phyloP scores from a whole-genome alignment of 2,888 invertebrate genomes.

The Cabera pusaria region DNA sequence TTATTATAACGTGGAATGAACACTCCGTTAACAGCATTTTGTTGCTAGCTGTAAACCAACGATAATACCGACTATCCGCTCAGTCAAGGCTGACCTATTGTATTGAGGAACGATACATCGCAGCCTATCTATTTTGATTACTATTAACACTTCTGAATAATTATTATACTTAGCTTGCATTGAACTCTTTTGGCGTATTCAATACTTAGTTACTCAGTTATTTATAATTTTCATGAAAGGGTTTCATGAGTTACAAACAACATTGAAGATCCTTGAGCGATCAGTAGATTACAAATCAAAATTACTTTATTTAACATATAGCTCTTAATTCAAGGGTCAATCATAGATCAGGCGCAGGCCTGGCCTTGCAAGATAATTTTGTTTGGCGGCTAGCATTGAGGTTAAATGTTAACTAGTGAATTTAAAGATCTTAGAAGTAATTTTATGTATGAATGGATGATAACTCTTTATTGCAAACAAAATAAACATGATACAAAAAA shows the following conservation, averaged over 20 bases:
- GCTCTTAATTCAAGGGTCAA: conserved; percentile 40
- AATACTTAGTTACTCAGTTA: too few species aligned
- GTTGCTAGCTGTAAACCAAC: conserved; percentile 41
- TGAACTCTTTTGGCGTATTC: too few species aligned
- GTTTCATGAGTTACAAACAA: conserved; percentile 41
- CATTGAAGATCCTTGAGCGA: conserved; percentile 54
- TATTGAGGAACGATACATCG: conserved; percentile 36
- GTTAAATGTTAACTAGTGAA: conserved; percentile 2
- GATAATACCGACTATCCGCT: conserved; percentile 41
- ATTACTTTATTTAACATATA: conserved; percentile 32
- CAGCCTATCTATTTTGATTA: conserved; percentile 25
- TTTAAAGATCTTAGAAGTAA: too few species aligned
- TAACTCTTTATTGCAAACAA: too few species aligned
- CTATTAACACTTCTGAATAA: not conserved
- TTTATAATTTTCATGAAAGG: conserved; percentile 16
- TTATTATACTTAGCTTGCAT: too few species aligned
- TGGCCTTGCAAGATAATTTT: conserved; percentile 34
- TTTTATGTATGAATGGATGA: too few species aligned
- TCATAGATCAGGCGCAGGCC: conserved; percentile 48
- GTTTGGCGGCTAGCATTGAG: conserved; percentile 4
- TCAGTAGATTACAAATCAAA: conserved; percentile 33
- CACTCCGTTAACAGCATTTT: conserved; percentile 28
- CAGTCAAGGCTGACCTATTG: conserved; percentile 51
- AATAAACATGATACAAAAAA: too few species aligned
- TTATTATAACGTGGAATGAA: conserved; percentile 31